Evolutionary conservation across 2,888 invertebrate genomes (phyloP).

Genomic region (Xanthorhoe designata): DNA sequence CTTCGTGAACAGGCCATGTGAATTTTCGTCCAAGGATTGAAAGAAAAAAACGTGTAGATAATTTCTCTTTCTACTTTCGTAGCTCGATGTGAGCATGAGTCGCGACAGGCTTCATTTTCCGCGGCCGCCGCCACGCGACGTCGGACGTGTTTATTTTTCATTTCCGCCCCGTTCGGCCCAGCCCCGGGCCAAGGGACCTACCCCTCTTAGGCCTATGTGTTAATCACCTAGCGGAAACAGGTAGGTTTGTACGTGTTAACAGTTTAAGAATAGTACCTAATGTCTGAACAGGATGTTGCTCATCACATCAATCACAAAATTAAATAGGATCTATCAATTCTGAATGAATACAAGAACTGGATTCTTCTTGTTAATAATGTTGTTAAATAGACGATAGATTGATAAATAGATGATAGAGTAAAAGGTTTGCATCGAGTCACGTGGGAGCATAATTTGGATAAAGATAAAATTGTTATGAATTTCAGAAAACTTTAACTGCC

Average conservation of each 20-base stretch:
- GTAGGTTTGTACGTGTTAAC: not conserved
- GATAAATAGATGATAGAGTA: no score
- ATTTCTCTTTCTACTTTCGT: not conserved
- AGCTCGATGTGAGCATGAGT: constrained; percentile 11
- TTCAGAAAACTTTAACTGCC: no score
- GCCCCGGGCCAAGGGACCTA: constrained; percentile 57
- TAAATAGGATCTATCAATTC: no score
- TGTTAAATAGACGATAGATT: no score
- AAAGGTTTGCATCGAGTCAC: no score
- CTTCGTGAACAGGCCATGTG: no score
- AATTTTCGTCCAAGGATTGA: no score
- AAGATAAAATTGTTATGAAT: no score
- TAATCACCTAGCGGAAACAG: constrained; percentile 30
- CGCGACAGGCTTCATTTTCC: constrained; percentile 69
- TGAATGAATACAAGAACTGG: no score
- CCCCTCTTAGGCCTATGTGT: constrained; percentile 47
- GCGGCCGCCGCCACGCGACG: constrained; percentile 75
- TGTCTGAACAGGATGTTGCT: not conserved
- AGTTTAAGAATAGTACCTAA: not conserved
- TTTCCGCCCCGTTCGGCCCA: constrained; percentile 74
- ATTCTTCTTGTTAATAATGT: no score
- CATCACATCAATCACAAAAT: no score
- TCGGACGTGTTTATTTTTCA: constrained; percentile 85
- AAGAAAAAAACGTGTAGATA: not conserved
- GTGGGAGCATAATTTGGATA: no score